Evolutionary conservation across 2,113 vertebrate species (phyloP), one percentile per base, ranked within the genome.

Genomic region (Calypte anna): DNA sequence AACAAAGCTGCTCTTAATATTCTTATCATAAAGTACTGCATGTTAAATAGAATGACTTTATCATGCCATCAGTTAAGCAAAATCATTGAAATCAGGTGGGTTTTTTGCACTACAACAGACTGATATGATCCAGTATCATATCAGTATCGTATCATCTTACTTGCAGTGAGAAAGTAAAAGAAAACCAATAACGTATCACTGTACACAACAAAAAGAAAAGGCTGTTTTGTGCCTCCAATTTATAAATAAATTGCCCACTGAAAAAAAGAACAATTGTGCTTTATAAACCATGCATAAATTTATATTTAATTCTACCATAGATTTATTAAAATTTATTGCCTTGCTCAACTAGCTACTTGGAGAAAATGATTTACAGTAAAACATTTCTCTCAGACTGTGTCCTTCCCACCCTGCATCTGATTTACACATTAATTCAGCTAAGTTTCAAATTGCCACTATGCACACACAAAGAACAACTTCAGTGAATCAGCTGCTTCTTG

Each of bases 1-100:
- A 75, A 82, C 74, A 93, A 94, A 95, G 82, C 96, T 96, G 93
- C 85, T 94, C 88, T 88, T 90, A 96, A 95, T 96, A 93, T 86
- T 91, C 95, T 95, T 96, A 92, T 93, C 92, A 76, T 85, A 76
- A 63, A 90, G 80, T 80, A 95, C 0, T 94, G 51, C 33, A 88
- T 88, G 72, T 58, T 93, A 89, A 82, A 92, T 59, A 88, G 55
- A 80, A 28, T 57, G 78, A 92, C 62, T 91, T 93, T 95, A 95
- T 95, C 87, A 88, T 24, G 13, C 53, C 78, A 93, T 95, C 72
- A 21, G 51, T 55, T 33, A 82, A 91, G 63, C 28, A 80, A 83
- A 92, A 85, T 74, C 79, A 93, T 90, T 95, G 84, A 94, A 91
- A 51, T 94, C 86, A 90, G 87, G 75, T 88, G 87, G 70, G 78